Evolutionary conservation across 2,113 vertebrate genomes (phyloP).

Genomic region (Seriola aureovittata): DNA sequence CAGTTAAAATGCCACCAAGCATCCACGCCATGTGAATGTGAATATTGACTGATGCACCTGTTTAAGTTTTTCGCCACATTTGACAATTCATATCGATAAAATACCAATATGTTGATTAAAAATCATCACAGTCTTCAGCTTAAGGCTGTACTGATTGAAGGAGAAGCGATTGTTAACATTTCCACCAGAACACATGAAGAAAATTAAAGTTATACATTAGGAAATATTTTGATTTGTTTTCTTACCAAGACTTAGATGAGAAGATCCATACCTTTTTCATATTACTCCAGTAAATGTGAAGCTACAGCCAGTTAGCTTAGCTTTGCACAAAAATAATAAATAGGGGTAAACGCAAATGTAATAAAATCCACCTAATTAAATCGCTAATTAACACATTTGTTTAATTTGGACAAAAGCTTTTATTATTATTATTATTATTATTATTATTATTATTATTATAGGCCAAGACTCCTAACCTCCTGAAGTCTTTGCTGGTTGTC

Average conservation of each 20-base stretch:
- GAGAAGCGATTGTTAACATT: background rate
- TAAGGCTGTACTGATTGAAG: background rate
- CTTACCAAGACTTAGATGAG: background rate
- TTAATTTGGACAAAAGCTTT: background rate
- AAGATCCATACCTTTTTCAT: background rate
- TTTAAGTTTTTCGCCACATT: background rate
- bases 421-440: background rate
- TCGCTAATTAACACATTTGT: background rate
- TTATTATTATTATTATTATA: too few relatives aligned
- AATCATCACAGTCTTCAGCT: background rate
- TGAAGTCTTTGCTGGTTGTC: background rate
- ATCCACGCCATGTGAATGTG: background rate
- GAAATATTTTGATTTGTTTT: background rate
- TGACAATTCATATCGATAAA: background rate
- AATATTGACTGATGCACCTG: too few relatives aligned
- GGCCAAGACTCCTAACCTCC: background rate
- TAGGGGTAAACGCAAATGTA: background rate
- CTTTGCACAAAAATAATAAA: background rate
- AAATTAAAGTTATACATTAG: background rate
- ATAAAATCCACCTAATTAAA: background rate
- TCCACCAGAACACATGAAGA: background rate
- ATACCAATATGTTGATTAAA: background rate
- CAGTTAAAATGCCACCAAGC: background rate
- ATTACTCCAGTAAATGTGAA: background rate
- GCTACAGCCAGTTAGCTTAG: background rate